A percentile compares a stretch with the other conserved stretches of the same genome.
Conservation (phyloP, 92 coral and sea anemone species). For the Paramuricea clavata region DNA sequence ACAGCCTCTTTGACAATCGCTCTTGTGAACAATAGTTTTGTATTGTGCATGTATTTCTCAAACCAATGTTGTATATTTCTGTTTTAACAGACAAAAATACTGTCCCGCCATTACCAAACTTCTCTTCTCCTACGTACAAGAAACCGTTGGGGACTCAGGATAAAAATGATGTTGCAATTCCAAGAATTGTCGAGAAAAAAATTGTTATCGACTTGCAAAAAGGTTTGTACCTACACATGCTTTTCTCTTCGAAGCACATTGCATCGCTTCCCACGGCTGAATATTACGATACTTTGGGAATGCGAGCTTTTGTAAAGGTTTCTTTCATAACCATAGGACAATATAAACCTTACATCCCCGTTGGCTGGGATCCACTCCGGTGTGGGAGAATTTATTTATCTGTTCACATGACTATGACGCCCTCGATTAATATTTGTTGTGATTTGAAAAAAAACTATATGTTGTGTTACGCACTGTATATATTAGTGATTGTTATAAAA, state of each 20-base stretch:
- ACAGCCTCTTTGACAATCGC: too few relatives aligned
- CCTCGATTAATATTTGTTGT: too few relatives aligned
- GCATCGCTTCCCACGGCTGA: constrained; percentile 1
- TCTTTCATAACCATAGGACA: background rate
- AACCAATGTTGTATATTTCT: background rate
- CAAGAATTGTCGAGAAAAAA: constrained; percentile 82
- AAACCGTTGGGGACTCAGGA: constrained; percentile 54
- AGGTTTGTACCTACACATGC: constrained; percentile 62
- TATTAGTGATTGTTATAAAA: too few relatives aligned
- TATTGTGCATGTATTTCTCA: background rate
- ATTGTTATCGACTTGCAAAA: constrained; percentile 82
- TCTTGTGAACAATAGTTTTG: too few relatives aligned
- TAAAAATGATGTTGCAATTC: constrained; percentile 66
- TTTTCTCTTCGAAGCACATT: background rate
- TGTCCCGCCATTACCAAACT: constrained; percentile 23
- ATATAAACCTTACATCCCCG: too few relatives aligned
- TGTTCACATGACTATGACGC: too few relatives aligned
- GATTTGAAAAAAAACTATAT: too few relatives aligned
- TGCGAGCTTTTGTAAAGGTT: background rate
- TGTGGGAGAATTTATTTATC: too few relatives aligned
- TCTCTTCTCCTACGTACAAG: background rate
- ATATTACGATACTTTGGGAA: background rate
- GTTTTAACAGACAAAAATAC: constrained; percentile 32
- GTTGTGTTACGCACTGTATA: too few relatives aligned
- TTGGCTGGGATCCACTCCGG: too few relatives aligned